Evolutionary conservation across 2,888 invertebrate genomes (phyloP).

Genomic region (Rhingia rostrata): DNA sequence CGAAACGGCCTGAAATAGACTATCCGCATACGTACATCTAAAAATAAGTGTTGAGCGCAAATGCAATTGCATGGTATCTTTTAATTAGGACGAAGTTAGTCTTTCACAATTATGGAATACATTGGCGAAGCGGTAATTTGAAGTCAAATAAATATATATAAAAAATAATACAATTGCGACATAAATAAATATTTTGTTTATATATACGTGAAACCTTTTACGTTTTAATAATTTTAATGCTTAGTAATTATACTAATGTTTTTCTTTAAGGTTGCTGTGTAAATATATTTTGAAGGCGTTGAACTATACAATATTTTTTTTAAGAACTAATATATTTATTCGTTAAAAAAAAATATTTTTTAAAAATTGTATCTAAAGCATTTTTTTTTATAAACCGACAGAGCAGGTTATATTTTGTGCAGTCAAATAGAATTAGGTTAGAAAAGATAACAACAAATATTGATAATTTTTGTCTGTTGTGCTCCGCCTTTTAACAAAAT

Average conservation of each 20-base stretch:
- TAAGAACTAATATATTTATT: too few species aligned
- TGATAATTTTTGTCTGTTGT: conserved; percentile 16
- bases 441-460: conserved; percentile 3
- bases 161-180: not conserved
- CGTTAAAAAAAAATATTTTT: too few species aligned
- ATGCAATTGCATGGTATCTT: not conserved
- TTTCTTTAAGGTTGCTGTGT: too few species aligned
- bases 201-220: too few species aligned
- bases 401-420: too few species aligned
- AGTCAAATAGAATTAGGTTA: not conserved
- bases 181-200: too few species aligned
- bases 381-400: too few species aligned
- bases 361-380: too few species aligned
- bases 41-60: not conserved
- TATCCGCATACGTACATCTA: not conserved
- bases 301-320: too few species aligned
- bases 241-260: too few species aligned
- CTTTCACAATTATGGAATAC: conserved; percentile 1
- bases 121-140: not conserved
- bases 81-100: not conserved
- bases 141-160: not conserved
- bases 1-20: conserved; percentile 15
- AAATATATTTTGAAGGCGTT: too few species aligned
- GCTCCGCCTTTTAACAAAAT: conserved; percentile 18
- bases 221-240: too few species aligned